phyloP scores from a whole-genome alignment of 2,888 invertebrate genomes.

The Psococerastis gibbosa region DNA sequence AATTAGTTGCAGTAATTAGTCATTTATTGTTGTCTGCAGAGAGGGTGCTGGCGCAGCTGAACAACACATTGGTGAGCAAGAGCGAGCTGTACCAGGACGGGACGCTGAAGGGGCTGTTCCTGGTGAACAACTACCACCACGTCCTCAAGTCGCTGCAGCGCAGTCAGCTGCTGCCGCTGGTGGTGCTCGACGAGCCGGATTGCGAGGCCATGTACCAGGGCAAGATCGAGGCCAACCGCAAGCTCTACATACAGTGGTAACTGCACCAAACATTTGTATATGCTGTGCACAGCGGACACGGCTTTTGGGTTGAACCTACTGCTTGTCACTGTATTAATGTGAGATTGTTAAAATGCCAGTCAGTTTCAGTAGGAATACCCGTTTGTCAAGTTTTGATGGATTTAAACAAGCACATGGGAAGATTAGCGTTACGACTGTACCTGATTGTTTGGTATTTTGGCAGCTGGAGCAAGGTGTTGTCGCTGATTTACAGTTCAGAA shows the following conservation, averaged over 20 bases:
- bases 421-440: too few species aligned
- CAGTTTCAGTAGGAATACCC: too few species aligned
- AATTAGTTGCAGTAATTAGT: too few species aligned
- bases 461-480: constrained; percentile 69
- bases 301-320: too few species aligned
- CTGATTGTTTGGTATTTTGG: too few species aligned
- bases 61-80: constrained; percentile 72
- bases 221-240: constrained; percentile 69
- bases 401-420: too few species aligned
- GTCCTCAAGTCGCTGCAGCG: constrained; percentile 80
- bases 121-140: constrained; percentile 88
- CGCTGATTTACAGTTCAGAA: constrained; percentile 48
- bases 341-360: too few species aligned
- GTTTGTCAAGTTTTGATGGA: too few species aligned
- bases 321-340: too few species aligned
- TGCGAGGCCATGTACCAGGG: constrained; percentile 73
- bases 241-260: constrained; percentile 45
- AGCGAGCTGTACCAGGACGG: constrained; percentile 79
- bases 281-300: too few species aligned
- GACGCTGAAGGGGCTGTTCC: constrained; percentile 72
- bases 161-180: constrained; percentile 62
- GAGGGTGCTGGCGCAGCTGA: constrained; percentile 76
- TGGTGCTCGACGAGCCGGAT: constrained; percentile 63
- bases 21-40: constrained; percentile 36
- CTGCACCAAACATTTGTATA: too few species aligned